Base-by-base conservation (phyloP, 2,888 invertebrate genomes). In the Ethmia dodecea region DNA sequence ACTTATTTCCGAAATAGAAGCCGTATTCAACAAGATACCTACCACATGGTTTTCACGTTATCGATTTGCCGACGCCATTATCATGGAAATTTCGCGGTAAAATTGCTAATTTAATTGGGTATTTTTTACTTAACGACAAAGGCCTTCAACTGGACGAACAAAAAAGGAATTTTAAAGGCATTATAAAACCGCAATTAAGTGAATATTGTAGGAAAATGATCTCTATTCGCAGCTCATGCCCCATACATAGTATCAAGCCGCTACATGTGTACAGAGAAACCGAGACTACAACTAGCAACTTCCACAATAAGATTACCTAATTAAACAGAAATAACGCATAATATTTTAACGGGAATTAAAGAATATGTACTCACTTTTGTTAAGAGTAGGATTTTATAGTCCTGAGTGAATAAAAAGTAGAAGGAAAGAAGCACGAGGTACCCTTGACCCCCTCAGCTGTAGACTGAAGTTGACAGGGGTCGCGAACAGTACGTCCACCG, bases 341-440 rank as follows among this genome's bases (percentile, higher is more conserved):
- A n/a, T n/a, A n/a, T n/a, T n/a, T n/a, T n/a, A n/a, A n/a, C n/a
- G n/a, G n/a, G n/a, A n/a, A n/a, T n/a, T n/a, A n/a, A n/a, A n/a
- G n/a, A n/a, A n/a, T n/a, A n/a, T 14, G 8, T 55, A 83, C 83
- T 84, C 65, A 84, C 83, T 81, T 78, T 67, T 51, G 52, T 63
- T 64, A 62, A 65, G 59, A 60, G 54, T 70, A 77, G 75, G 83
- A 74, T 75, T 77, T 70, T 77, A 69, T 67, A 63, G 72, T 78
- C 79, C 80, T 74, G 60, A 57, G 47, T 54, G 51, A 49, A 49
- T 49, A 45, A 49, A 40, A 47, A 43, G 48, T 40, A 51, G 46
- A 47, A n/a, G n/a, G n/a, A n/a, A n/a, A n/a, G 27, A 39, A 58
- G 39, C 53, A 56, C 59, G 58, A 41, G 45, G 38, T 50, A 49